phyloP scores from a whole-genome alignment of 1,140 invertebrate species.

The Drosophila subobscura region DNA sequence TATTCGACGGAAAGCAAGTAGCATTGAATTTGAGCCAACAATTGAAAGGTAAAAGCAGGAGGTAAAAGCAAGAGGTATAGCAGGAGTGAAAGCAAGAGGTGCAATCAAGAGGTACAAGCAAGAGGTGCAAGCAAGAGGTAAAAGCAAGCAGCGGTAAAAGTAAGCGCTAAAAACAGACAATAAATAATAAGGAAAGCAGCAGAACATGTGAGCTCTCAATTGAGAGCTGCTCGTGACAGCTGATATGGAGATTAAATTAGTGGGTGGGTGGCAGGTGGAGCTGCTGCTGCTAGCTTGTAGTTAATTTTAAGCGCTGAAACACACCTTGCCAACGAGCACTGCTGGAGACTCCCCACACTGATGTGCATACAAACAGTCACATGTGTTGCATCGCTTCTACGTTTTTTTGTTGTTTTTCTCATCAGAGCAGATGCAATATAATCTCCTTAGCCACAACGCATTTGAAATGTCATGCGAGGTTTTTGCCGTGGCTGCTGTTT shows the following conservation, averaged over 20 bases:
- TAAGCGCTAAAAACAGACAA: too few species aligned
- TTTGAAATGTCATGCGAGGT: conserved; percentile 52
- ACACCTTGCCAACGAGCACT: not conserved
- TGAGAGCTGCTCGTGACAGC: too few species aligned
- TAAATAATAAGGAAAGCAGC: too few species aligned
- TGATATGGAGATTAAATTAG: too few species aligned
- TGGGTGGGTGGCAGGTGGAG: conserved; percentile 19
- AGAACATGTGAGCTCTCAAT: too few species aligned
- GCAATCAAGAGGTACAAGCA: not conserved
- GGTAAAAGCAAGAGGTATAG: not conserved
- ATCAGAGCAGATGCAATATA: conserved; percentile 54
- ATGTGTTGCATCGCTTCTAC: conserved; percentile 30
- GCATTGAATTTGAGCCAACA: too few species aligned
- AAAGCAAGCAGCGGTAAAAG: too few species aligned
- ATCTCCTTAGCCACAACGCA: conserved; percentile 52
- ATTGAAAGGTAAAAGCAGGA: conserved; percentile 23
- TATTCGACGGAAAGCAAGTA: conserved; percentile 17
- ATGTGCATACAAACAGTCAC: conserved; percentile 33
- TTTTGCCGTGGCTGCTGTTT: conserved; percentile 54
- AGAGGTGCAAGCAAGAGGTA: too few species aligned
- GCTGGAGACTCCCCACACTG: not conserved
- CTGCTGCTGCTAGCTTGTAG: conserved; percentile 22
- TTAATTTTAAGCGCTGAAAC: conserved; percentile 39
- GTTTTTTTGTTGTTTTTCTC: conserved; percentile 39
- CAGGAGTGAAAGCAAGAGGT: not conserved